Base-by-base conservation (phyloP, 2,113 vertebrate species). In the human region DNA sequence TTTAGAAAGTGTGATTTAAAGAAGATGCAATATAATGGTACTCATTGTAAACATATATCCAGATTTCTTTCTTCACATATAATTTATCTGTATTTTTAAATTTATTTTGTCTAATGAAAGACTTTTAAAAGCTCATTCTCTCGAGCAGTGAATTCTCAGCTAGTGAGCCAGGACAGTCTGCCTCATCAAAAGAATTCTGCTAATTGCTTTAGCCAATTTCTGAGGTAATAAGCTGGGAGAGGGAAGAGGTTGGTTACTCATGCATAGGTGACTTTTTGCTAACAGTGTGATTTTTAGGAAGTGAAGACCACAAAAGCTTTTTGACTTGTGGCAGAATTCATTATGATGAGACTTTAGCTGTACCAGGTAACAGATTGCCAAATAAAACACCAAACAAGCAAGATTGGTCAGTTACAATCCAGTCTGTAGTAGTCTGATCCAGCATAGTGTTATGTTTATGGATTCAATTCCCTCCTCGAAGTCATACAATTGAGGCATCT, bases 311-410 rank as follows among this genome's bases (percentile, higher is more conserved):
- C 72, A 84, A 89, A 97, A 96, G 32, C n/a, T 27, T 70, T 95
- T 95, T 84, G 93, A 90, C 80, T 94, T 50, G 27, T 70, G 32
- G 82, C 48, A 76, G 59, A 90, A 97, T 89, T 72, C 50, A 86
- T 93, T 89, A 40, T 73, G 85, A 68, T 91, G 59, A 93, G 52
- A 85, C 32, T 61, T 81, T 96, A 88, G 45, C n/a, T 84, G 16
- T 83, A 92, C 57, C 85, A 81, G 83, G 43, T 93, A 95, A 80
- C 17, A 48, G 35, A 75, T 40, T 94, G 83, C 82, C 66, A 96
- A 96, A 93, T 76, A 92, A 91, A 87, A 97, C 94, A 90, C 52
- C 55, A 81, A 92, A 50, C 32, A 80, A 94, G 57, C 64, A 94
- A 92, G 35, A 88, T 27, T 95, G 18, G 38, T 66, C 84, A 96